Percentiles rank a stretch among this genome's conserved stretches.
phyloP scores from a whole-genome alignment of 2,888 invertebrate genomes.

The Drosophila parthenogenetica region DNA sequence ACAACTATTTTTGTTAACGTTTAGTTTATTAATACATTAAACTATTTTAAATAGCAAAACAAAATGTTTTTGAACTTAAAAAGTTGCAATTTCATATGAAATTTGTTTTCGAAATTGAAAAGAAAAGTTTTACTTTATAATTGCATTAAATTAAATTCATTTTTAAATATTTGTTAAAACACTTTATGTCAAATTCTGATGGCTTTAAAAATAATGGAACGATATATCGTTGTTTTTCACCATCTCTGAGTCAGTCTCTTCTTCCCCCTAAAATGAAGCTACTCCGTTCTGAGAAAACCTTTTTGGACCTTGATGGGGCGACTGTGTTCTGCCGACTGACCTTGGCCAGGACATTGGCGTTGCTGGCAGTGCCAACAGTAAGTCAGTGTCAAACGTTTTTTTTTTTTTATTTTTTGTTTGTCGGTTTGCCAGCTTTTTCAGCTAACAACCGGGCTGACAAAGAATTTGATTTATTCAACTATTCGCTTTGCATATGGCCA shows the following conservation, averaged over 20 bases:
- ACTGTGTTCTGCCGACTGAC: conserved; percentile 14
- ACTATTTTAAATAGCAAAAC: no score
- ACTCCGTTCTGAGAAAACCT: conserved; percentile 25
- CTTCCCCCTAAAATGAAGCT: neutral
- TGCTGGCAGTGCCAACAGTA: conserved; percentile 48
- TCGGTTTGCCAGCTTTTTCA: conserved; percentile 40
- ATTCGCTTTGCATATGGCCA: conserved; percentile 63
- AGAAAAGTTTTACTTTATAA: no score
- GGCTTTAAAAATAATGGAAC: neutral
- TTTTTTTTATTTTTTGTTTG: conserved; percentile 8
- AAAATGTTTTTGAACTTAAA: no score
- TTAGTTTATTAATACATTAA: no score
- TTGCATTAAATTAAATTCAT: no score
- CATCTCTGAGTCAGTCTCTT: neutral
- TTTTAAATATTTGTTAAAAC: no score
- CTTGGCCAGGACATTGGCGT: conserved; percentile 38
- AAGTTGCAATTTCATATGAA: no score
- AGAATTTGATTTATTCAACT: conserved; percentile 61
- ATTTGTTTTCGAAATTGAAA: no score
- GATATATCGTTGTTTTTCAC: neutral
- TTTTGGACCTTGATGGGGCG: conserved; percentile 1
- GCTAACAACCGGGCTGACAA: conserved; percentile 3
- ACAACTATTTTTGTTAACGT: no score
- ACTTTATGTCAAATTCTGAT: no score
- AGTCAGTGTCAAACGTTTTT: conserved; percentile 60